phyloP scores from a whole-genome alignment of 2,888 invertebrate genomes.

The Cremastobaeus sp. region DNA sequence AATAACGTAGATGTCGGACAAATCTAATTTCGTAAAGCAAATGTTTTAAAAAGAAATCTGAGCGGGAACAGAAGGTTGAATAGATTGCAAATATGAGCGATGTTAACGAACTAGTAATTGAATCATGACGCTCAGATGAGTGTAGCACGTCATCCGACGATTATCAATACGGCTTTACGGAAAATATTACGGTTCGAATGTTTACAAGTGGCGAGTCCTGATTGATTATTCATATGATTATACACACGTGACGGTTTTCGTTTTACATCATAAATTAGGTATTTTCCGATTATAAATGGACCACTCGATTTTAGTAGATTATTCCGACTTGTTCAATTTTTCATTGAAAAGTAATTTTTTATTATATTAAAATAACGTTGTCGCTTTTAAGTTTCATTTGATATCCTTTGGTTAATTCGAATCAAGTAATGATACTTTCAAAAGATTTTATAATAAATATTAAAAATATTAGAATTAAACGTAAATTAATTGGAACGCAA shows the following conservation, averaged over 20 bases:
- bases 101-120: conserved; percentile 51
- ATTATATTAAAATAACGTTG: too few species aligned
- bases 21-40: conserved; percentile 41
- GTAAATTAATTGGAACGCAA: conserved; percentile 74
- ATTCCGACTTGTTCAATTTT: too few species aligned
- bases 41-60: conserved; percentile 38
- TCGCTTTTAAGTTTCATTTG: too few species aligned
- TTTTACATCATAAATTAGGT: too few species aligned
- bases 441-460: too few species aligned
- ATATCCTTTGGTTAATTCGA: too few species aligned
- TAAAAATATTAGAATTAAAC: too few species aligned
- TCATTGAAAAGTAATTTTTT: too few species aligned
- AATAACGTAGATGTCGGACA: background rate
- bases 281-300: too few species aligned
- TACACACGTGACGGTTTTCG: too few species aligned
- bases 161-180: conserved; percentile 33
- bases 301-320: too few species aligned
- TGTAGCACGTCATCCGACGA: conserved; percentile 36
- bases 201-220: conserved; percentile 25
- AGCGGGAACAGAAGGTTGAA: conserved; percentile 44
- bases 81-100: conserved; percentile 45
- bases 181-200: conserved; percentile 27
- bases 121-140: conserved; percentile 37
- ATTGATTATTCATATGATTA: conserved; percentile 34
- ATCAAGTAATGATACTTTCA: too few species aligned